Evolutionary conservation across 2,888 invertebrate genomes (phyloP), one percentile per base, ranked within the genome.

Genomic region (Dorcus hopei): DNA sequence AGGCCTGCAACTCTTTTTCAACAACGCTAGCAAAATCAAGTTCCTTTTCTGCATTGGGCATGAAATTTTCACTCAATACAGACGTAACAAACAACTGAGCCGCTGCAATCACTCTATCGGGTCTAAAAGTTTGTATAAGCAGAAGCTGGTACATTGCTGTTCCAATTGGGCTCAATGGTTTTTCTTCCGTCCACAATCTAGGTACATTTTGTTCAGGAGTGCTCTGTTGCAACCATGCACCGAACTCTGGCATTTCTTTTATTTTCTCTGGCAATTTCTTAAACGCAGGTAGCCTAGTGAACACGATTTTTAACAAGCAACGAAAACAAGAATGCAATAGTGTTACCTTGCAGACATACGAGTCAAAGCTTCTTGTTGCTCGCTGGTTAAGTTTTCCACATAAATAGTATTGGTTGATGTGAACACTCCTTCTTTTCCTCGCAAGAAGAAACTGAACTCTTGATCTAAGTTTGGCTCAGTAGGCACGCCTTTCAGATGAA

Each of bases 141-240:
- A 99, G 81, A 66, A 99, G 80, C 59, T 93, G 91, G 81, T 96
- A 89, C 83, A 98, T 91, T 23, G 95, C 85, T 45, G 86, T 84
- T 26, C 89, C 88, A 62, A 91, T 87, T 0, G 88, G 80, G n/a
- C 90, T 88, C 42, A 93, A 81, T 49, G 83, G 89, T 76, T 86
- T 91, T 70, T 89, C 88, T 72, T 89, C 91, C 70, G 91, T 91
- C 97, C 97, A 97, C 58, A 97, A 80, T 65, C 89, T 87, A 0
- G 96, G 96, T 43, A 97, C 95, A 75, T 90, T 89, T 72, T 90
- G 90, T 76, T 97, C 97, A 1, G 97, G 96, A 11, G 91, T 90
- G 47, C 92, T 89, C 72, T 92, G 91, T 67, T 93, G 88, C 63
- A 97, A 76, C 97, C 97, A 97, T 19, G 90, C 87, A 7, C 87